Base-by-base conservation (phyloP, 1,140 invertebrate genomes). In the Drosophila lini region DNA sequence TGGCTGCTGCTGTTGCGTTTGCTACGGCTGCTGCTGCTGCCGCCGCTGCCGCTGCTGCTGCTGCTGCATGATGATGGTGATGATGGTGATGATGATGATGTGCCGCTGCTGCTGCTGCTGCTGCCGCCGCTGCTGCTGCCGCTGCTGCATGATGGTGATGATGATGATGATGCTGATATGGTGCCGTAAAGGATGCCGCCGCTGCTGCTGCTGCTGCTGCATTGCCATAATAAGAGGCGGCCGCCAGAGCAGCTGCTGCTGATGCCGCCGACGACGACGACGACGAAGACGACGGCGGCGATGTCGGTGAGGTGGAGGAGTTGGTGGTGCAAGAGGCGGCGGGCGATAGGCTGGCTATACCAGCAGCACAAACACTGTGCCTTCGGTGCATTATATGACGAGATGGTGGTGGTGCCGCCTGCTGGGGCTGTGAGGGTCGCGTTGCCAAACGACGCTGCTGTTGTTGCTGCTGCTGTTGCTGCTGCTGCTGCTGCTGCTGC, bases 281-380 rank as follows among this genome's bases (percentile, higher is more conserved):
- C 0, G 25, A 28, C 25, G 25, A 28, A 3, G 25, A 28, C 0
- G 25, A 28, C 25, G 25, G 5, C 9, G 80, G 60, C 52, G 78
- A 70, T 0, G 89, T 31, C 55, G 19, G 79, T 16, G 81, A 69
- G 0, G 88, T 79, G 3, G 89, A 78, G 44, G 77, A 32, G n/a
- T 77, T 19, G n/a, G 68, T 65, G 5, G 74, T 75, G 11, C 75
- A 79, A 0, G 89, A 74, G 53, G 79, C n/a, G 25, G 89, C 83
- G 2, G 82, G 81, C 42, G 86, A 90, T 19, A 90, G 44, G 34
- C 78, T 81, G 47, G 84, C 81, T 34, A 85, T 15, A 36, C 71
- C 80, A 11, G 77, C 76, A 11, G 81, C 81, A n/a, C 83, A 86
- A 11, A 90, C 60, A 52, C 86, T 84, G 40, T 90, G 81, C 34